These are phyloP conservation scores for Oligia fasciuncula DNA, from an alignment of 2,888 invertebrate genomes.

Conservation along the genomic window DNA sequence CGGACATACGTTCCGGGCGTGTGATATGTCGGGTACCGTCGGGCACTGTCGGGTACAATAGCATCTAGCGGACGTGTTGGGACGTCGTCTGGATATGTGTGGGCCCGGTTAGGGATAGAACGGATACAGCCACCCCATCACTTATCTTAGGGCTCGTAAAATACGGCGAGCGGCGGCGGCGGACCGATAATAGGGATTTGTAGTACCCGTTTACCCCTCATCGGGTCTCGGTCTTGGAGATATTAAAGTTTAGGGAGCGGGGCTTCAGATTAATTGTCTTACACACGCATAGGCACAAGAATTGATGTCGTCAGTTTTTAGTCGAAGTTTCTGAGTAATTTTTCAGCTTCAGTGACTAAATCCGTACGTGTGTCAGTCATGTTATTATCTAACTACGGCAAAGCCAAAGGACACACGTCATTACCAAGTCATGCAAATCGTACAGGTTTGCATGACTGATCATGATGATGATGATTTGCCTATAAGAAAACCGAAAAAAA, in stretches of 20 bases:
- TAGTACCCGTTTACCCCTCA: conserved; percentile 47
- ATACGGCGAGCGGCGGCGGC: conserved; percentile 15
- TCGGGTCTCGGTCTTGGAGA: conserved; percentile 23
- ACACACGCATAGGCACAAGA: neutral
- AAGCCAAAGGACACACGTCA: too few species aligned
- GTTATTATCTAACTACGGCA: neutral
- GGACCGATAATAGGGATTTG: conserved; percentile 49
- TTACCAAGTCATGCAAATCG: too few species aligned
- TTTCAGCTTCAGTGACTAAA: neutral
- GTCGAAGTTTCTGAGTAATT: neutral
- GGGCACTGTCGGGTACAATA: conserved; percentile 9
- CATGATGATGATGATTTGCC: too few species aligned
- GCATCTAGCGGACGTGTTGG: conserved; percentile 32
- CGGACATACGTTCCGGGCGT: conserved; percentile 43
- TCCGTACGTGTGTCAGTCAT: neutral
- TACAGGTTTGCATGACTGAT: too few species aligned
- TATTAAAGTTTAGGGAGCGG: conserved; percentile 39
- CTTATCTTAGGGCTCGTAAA: conserved; percentile 50
- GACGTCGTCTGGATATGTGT: conserved; percentile 31
- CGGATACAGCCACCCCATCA: conserved; percentile 46
- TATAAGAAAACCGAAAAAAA: too few species aligned
- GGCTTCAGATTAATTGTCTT: conserved; percentile 10
- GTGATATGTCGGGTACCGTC: conserved; percentile 17
- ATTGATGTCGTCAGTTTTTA: neutral
- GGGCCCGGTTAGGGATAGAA: conserved; percentile 34